Evolutionary conservation across 2,888 invertebrate genomes (phyloP), one percentile per base, ranked within the genome.

Genomic region (Sinotaia quadrata): DNA sequence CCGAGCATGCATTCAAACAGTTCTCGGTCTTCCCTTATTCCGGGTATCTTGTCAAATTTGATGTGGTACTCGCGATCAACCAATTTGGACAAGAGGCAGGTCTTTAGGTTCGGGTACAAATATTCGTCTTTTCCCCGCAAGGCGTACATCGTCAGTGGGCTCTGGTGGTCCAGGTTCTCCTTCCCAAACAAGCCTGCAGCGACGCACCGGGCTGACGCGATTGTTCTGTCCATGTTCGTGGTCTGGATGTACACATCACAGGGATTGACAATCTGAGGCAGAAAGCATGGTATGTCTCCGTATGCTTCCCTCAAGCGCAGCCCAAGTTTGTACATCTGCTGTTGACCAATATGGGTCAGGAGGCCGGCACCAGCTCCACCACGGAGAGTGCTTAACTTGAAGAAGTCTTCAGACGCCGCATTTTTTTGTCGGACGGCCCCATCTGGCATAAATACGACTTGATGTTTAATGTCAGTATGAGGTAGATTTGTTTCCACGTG

Each of bases 141-240:
- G 29, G 78, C 74, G 36, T 72, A 72, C 47, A 81, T 78, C 27
- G 34, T 44, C 8, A 72, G 27, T 2, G 67, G 67, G 8, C 75
- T 75, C 34, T 66, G 54, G 24, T 68, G 41, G 12, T 67, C 61
- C 4, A 80, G 71, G 21, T 76, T 36, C 21, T 77, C 58, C 21
- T 60, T 75, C 15, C 84, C 81, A 73, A 72, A 87, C 59, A 86
- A 67, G 5, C 86, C 86, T 3, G 84, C 81, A 29, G 86, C 51
- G 7, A 85, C 77, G 74, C 85, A 83, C 29, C 81, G 66, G 7
- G 83, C 76, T 15, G 86, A 85, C 24, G 78, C 78, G 5, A 84
- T 80, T 2, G 86, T 86, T 44, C 87, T 69, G 41, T 73, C 73
- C n/a, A 84, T 81, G 67, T 85, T 84, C 27, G 85, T 85, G 1